Percentiles rank a stretch among this genome's conserved stretches.
Evolutionary conservation across 2,113 vertebrate genomes (phyloP).

Genomic region (Daboia siamensis): DNA sequence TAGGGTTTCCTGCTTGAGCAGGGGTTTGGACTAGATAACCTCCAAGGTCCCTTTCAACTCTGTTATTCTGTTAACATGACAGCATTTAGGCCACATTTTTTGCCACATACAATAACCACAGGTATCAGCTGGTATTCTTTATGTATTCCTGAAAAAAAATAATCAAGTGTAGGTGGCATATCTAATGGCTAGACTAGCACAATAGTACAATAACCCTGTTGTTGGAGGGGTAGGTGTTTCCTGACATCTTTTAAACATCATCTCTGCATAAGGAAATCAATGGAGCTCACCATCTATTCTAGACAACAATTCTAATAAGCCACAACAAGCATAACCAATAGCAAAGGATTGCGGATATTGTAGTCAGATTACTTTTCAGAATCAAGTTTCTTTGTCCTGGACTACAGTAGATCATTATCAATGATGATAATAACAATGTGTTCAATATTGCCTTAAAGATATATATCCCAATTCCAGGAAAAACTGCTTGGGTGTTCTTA

Average conservation of each 20-base stretch:
- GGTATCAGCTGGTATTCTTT: neutral
- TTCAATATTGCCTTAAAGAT: neutral
- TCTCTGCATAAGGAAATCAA: neutral
- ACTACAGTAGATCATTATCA: neutral
- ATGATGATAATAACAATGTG: neutral
- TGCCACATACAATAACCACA: neutral
- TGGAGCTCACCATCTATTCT: neutral
- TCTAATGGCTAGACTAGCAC: neutral
- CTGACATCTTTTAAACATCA: neutral
- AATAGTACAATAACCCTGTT: constrained; percentile 1
- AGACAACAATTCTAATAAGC: neutral
- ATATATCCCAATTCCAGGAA: neutral
- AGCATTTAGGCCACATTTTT: neutral
- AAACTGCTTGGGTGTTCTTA: neutral
- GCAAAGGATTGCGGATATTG: neutral
- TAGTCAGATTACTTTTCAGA: neutral
- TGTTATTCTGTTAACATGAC: neutral
- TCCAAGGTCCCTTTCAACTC: neutral
- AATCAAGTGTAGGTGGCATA: neutral
- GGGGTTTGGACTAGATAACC: neutral
- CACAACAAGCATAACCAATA: neutral
- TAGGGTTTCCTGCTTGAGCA: neutral
- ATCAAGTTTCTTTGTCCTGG: neutral
- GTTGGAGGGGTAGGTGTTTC: neutral
- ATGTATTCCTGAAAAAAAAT: neutral